Evolutionary conservation across 2,888 invertebrate species (phyloP).

Genomic region (Luffia ferchaultella): DNA sequence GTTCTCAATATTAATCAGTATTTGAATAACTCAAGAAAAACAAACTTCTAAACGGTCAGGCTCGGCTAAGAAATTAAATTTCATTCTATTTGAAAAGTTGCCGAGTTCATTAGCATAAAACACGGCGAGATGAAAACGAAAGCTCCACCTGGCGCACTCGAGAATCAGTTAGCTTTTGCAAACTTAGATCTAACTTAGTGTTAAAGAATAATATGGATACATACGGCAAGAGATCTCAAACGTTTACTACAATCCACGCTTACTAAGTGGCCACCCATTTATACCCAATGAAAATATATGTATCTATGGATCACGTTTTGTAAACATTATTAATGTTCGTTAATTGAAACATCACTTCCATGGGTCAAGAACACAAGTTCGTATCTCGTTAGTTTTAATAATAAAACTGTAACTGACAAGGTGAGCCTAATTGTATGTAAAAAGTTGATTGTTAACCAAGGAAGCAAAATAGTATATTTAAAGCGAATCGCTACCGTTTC

Average conservation of each 20-base stretch:
- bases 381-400: neutral
- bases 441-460: no score
- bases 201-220: neutral
- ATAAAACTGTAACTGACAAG: neutral
- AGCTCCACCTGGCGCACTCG: conserved; percentile 24
- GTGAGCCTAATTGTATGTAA: no score
- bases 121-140: conserved; percentile 42
- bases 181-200: neutral
- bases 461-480: no score
- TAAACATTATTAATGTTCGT: neutral
- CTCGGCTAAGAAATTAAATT: conserved; percentile 46
- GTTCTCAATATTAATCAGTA: conserved; percentile 54
- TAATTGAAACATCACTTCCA: neutral
- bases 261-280: no score
- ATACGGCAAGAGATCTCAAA: no score
- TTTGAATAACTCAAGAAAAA: conserved; percentile 44
- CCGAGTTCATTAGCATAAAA: conserved; percentile 46
- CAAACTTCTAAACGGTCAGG: conserved; percentile 40
- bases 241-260: no score
- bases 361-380: neutral
- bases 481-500: no score
- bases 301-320: neutral
- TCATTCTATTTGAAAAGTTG: conserved; percentile 42
- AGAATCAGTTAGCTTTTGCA: neutral
- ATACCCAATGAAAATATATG: no score